Percentiles rank a stretch among this genome's conserved stretches.
Conservation (phyloP, 2,113 vertebrate species). For the Machaerirhynchus nigripectus region DNA sequence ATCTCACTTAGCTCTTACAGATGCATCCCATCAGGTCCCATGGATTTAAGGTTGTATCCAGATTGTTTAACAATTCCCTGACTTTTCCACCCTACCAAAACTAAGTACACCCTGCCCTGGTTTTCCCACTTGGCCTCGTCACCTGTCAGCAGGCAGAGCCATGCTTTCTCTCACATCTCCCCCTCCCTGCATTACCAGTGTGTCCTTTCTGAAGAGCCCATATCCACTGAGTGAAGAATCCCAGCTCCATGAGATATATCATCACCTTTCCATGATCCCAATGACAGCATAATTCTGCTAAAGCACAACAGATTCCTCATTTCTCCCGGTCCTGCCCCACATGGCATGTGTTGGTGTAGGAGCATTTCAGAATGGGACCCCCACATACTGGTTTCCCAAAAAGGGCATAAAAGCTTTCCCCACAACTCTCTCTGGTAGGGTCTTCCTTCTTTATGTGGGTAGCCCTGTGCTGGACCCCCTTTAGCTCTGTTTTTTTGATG, state of each 20-base stretch:
- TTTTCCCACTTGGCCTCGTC: background rate
- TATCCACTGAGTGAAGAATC: background rate
- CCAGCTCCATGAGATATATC: background rate
- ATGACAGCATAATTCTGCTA: background rate
- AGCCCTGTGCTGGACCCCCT: accelerated
- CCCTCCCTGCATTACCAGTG: accelerated
- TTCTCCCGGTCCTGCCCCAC: background rate
- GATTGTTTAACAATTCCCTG: background rate
- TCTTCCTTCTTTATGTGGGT: background rate
- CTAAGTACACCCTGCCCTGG: background rate
- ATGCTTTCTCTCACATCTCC: background rate
- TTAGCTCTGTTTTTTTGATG: background rate
- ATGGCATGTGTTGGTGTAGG: accelerated
- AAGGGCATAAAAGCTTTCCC: accelerated
- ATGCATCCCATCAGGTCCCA: background rate
- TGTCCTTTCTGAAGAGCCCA: background rate
- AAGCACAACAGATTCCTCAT: background rate
- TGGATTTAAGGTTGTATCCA: background rate
- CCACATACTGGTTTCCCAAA: accelerated
- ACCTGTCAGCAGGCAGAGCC: background rate
- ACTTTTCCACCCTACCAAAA: background rate
- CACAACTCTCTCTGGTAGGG: background rate
- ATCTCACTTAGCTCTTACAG: background rate
- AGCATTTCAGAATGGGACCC: background rate
- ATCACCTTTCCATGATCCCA: background rate